Percentiles rank a stretch among this genome's conserved stretches.
phyloP scores from a whole-genome alignment of 2,797 vertebrate species.

The Staurois parvus region DNA sequence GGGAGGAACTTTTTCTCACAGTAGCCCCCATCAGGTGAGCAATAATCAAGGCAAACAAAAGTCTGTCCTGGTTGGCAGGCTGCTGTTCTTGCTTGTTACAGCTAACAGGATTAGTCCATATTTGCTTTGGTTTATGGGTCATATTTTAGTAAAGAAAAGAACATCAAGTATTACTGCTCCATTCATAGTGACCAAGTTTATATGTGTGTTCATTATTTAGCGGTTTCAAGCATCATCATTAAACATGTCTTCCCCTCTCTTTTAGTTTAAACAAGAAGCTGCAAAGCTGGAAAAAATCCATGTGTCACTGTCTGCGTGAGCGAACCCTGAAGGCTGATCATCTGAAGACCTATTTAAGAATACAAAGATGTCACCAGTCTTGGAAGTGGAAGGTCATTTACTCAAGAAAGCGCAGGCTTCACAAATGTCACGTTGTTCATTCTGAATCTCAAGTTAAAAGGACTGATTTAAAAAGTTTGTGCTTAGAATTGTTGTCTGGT shows the following conservation, averaged over 20 bases:
- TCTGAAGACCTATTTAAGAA: conserved; percentile 12
- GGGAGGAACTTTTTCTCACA: too few species aligned
- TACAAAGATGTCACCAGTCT: conserved; percentile 2
- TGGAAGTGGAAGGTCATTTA: conserved; percentile 15
- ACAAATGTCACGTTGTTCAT: conserved; percentile 13
- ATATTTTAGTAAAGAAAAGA: neutral
- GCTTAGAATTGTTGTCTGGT: conserved; percentile 17
- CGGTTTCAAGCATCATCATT: neutral
- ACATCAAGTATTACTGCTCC: neutral
- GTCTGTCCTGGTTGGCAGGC: too few species aligned
- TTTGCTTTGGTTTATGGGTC: neutral
- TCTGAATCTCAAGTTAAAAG: conserved; percentile 27
- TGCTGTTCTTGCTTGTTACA: too few species aligned
- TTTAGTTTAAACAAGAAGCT: conserved; percentile 49
- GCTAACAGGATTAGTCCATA: too few species aligned
- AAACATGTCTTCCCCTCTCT: conserved; percentile 3
- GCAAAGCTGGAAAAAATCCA: conserved; percentile 41
- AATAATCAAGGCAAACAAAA: too few species aligned
- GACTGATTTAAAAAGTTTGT: neutral
- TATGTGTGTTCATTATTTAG: neutral
- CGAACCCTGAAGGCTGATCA: conserved; percentile 8
- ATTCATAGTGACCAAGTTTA: neutral
- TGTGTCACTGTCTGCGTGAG: conserved; percentile 35
- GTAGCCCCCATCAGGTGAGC: too few species aligned
- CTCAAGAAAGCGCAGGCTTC: conserved; percentile 21